A percentile compares a stretch with the other conserved stretches of the same genome.
phyloP scores from a whole-genome alignment of 2,888 invertebrate species.

The Pterostichus madidus region DNA sequence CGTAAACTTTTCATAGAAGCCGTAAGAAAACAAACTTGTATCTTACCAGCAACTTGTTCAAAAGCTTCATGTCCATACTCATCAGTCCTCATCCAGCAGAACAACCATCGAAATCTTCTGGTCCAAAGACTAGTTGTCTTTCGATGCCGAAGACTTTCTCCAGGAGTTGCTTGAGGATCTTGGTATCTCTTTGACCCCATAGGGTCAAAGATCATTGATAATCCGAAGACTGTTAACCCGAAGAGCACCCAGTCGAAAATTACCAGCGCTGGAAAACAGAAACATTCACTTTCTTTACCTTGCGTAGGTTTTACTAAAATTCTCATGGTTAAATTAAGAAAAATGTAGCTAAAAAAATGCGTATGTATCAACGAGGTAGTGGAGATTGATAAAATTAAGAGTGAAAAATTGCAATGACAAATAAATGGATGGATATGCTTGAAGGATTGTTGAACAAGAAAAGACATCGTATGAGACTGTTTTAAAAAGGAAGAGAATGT shows the following conservation, averaged over 20 bases:
- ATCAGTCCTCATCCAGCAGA: constrained; percentile 86
- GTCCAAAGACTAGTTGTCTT: constrained; percentile 87
- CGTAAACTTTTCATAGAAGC: no score
- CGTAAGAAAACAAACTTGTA: background rate
- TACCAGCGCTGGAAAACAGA: constrained; percentile 82
- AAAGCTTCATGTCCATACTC: constrained; percentile 89
- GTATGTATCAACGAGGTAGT: no score
- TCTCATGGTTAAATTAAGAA: no score
- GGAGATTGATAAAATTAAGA: no score
- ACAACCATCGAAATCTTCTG: constrained; percentile 87
- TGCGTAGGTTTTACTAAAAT: no score
- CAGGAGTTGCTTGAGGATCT: constrained; percentile 82
- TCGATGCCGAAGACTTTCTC: constrained; percentile 83
- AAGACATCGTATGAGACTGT: no score
- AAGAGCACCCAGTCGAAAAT: constrained; percentile 91
- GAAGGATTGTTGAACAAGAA: no score
- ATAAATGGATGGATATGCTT: no score
- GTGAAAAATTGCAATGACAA: no score
- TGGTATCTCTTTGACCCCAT: constrained; percentile 84
- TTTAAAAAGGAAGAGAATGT: no score
- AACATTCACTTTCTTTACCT: constrained; percentile 7
- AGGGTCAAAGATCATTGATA: constrained; percentile 91
- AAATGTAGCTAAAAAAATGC: no score
- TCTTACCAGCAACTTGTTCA: constrained; percentile 86
- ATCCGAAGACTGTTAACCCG: constrained; percentile 85